phyloP scores from a whole-genome alignment of 2,888 invertebrate species.

The Himalopsyche japonica region DNA sequence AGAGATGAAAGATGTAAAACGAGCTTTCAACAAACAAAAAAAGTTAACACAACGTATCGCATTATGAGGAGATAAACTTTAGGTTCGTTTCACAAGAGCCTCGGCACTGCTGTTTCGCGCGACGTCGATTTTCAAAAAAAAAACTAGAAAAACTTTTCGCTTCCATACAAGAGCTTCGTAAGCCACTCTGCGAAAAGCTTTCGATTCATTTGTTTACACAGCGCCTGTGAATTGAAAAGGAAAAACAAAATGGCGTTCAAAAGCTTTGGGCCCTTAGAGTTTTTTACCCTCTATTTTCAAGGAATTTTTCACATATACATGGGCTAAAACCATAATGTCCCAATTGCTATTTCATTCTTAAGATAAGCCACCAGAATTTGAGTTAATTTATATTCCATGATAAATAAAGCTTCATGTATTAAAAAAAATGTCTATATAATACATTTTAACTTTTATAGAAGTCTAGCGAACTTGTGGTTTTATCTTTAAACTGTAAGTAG shows the following conservation, averaged over 20 bases:
- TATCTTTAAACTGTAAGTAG: too few species aligned
- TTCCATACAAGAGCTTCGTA: neutral
- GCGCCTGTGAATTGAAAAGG: conserved; percentile 15
- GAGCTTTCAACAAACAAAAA: neutral
- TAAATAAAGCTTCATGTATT: too few species aligned
- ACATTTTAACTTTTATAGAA: too few species aligned
- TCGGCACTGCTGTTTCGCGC: neutral
- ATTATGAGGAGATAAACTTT: neutral
- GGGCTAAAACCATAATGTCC: neutral
- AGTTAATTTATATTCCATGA: too few species aligned
- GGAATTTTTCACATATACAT: neutral
- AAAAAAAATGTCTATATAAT: too few species aligned
- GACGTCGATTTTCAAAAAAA: neutral
- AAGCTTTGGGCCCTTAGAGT: conserved; percentile 10
- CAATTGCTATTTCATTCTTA: too few species aligned
- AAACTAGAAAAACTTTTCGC: neutral
- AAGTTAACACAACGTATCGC: neutral
- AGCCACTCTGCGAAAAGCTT: conserved; percentile 16
- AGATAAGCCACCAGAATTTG: too few species aligned
- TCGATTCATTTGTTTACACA: conserved; percentile 29
- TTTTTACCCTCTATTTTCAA: neutral
- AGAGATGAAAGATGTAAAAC: neutral
- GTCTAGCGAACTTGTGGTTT: too few species aligned
- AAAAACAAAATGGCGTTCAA: conserved; percentile 14
- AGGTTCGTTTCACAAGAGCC: neutral